Conservation (phyloP, 2,888 invertebrate genomes). For the Trachelus tabidus region DNA sequence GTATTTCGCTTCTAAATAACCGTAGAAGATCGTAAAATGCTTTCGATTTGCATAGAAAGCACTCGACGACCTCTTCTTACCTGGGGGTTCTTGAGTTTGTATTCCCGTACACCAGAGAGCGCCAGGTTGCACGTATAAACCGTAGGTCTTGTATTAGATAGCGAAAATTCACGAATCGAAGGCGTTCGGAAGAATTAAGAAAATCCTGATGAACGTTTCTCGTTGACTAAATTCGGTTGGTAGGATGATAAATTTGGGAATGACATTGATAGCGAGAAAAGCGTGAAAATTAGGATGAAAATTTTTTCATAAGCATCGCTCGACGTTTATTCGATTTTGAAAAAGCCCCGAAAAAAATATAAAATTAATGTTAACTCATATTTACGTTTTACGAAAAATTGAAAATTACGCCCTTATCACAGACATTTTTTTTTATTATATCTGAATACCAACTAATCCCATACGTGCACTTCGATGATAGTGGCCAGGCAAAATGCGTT, state of each 20-base stretch:
- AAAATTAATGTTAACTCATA: background rate
- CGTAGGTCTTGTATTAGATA: background rate
- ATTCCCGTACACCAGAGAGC: background rate
- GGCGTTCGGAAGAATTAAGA: background rate
- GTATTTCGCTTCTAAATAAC: conserved; percentile 48
- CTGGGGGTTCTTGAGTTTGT: background rate
- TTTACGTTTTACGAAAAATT: too few species aligned
- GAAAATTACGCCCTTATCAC: too few species aligned
- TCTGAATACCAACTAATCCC: too few species aligned
- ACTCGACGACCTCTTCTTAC: conserved; percentile 31
- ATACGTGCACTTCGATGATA: too few species aligned
- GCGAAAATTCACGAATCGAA: background rate
- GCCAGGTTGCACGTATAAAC: background rate
- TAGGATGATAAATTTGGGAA: background rate
- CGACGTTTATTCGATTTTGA: background rate
- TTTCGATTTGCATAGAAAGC: conserved; percentile 52
- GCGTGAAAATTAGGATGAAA: background rate
- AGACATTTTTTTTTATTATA: too few species aligned
- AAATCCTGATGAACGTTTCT: background rate
- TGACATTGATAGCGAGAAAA: background rate
- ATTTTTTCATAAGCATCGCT: background rate
- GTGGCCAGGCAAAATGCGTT: too few species aligned
- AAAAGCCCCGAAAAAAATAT: background rate
- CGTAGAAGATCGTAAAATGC: conserved; percentile 46
- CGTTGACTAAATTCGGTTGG: background rate